Base-by-base conservation (phyloP, 1,140 invertebrate species). In the Archegozetes longisetosus region DNA sequence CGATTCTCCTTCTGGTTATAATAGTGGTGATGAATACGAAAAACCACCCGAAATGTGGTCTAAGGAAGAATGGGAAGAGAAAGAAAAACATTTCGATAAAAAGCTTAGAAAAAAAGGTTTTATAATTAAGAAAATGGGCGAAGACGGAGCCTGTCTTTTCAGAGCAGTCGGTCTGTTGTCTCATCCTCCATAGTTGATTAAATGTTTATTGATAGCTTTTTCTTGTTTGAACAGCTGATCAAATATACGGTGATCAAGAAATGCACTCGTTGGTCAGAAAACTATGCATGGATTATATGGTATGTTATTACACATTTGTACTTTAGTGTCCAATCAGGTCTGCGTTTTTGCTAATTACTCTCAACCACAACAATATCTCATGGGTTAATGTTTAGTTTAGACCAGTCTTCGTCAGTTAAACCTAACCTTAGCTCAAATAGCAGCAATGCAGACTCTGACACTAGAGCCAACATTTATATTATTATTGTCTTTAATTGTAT, bases 131-230 rank as follows among this genome's bases (percentile, higher is more conserved):
- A 79, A 84, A 63, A 91, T 93, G 79, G 81, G 81, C 58, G 86
- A 91, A 72, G 89, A 94, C 75, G 90, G 89, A n/a, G 88, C 89
- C 25, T 94, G 89, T 71, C 71, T 94, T 9, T 94, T 94, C 71
- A 75, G 90, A 66, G 85, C 90, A 22, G 86, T 93, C 52, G 75
- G 76, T 77, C 68, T 65, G 74, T 67, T 13, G n/a, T 63, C 50
- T 53, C 55, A 14, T 51, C 12, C 40, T 48, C 12, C 9, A 55
- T 23, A 61, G 25, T 63, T 32, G 22, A 22, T 61, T 14, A 51
- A 32, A 29, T 48, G 17, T 62, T 49, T 50, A n/a, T n/a, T n/a
- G n/a, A n/a, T n/a, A n/a, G n/a, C 12, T 2, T 58, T 3, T 27
- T 58, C 27, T 24, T n/a, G 4, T 14, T 25, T 53, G 64, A 29